Percentiles rank a stretch among this genome's conserved stretches.
Evolutionary conservation across 2,113 vertebrate genomes (phyloP).

Genomic region (Uria aalge): DNA sequence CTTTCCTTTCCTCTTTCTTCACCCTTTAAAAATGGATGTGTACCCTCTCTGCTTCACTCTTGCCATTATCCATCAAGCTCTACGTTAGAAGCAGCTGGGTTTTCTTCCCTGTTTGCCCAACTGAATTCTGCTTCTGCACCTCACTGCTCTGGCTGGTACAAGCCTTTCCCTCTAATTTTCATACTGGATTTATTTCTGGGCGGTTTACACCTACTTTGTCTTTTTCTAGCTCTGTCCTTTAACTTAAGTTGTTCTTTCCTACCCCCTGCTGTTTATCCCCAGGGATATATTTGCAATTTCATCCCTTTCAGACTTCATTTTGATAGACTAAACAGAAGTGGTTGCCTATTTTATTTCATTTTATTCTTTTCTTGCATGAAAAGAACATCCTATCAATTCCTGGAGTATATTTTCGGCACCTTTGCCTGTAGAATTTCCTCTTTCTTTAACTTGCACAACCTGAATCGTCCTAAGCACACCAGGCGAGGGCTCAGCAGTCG

Average conservation of each 20-base stretch:
- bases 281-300: constrained; percentile 1
- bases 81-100: rapidly evolving
- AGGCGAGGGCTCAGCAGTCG: not conserved
- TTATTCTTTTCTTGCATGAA: not conserved
- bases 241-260: not conserved
- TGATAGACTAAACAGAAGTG: not conserved
- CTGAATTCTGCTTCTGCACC: not conserved
- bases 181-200: not conserved
- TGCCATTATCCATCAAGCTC: not conserved
- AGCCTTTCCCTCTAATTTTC: not conserved
- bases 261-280: not conserved
- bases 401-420: not conserved
- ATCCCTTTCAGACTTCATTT: not conserved
- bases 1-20: not conserved
- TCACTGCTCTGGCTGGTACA: not conserved
- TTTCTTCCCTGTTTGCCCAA: not conserved
- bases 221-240: not conserved
- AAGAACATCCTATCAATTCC: not conserved
- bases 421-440: not conserved
- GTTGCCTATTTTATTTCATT: not conserved
- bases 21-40: not conserved
- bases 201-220: not conserved
- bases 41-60: not conserved
- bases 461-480: not conserved
- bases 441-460: not conserved